Evolutionary conservation across 2,888 invertebrate species (phyloP).

Genomic region (Sphecodes monilicornis): DNA sequence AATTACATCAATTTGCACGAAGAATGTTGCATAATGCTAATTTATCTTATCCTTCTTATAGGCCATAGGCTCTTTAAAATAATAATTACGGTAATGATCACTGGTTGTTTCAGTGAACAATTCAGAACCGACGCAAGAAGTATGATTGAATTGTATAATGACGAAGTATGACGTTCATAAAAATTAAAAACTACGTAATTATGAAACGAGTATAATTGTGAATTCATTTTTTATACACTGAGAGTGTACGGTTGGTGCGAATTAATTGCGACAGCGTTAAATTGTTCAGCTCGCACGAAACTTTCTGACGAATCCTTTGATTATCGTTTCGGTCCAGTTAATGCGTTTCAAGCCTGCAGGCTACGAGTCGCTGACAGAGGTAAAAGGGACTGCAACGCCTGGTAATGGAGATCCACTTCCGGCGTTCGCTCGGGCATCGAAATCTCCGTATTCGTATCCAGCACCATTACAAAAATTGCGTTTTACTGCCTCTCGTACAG

Average conservation of each 20-base stretch:
- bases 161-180: too few species aligned
- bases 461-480: background rate
- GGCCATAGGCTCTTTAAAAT: too few species aligned
- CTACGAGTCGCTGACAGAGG: constrained; percentile 46
- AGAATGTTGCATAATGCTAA: too few species aligned
- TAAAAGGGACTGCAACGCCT: constrained; percentile 61
- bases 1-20: too few species aligned
- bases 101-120: too few species aligned
- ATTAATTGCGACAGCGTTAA: constrained; percentile 1
- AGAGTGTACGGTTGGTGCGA: background rate
- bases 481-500: background rate
- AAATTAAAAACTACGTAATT: background rate
- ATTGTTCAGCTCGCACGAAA: background rate
- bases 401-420: constrained; percentile 55
- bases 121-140: too few species aligned
- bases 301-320: background rate
- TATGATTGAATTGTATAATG: too few species aligned
- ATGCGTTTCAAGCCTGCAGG: background rate
- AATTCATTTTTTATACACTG: too few species aligned
- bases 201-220: too few species aligned
- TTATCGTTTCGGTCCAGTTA: background rate
- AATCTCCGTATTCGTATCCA: constrained; percentile 63
- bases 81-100: too few species aligned
- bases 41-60: too few species aligned
- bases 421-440: constrained; percentile 66